These are phyloP conservation scores for Drosophila multiciliata DNA, from an alignment of 2,888 invertebrate species.

Conservation along the genomic window DNA sequence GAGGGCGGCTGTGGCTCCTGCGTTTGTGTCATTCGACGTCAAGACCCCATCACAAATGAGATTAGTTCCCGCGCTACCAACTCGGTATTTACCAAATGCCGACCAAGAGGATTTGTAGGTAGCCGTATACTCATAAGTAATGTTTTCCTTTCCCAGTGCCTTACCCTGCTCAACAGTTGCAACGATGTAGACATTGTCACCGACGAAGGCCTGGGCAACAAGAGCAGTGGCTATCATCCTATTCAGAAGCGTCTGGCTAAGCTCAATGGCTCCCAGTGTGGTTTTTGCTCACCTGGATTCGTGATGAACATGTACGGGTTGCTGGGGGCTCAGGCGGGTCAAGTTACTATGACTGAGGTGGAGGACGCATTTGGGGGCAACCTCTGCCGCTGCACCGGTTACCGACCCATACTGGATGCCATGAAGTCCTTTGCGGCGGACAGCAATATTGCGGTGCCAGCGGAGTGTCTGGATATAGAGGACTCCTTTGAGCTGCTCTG, in stretches of 20 bases:
- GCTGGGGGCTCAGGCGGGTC: constrained; percentile 85
- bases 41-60: constrained; percentile 69
- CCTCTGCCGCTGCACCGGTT: constrained; percentile 93
- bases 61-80: constrained; percentile 86
- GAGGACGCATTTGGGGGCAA: constrained; percentile 92
- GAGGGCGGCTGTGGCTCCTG: constrained; percentile 90
- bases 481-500: constrained; percentile 74
- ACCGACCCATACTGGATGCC: constrained; percentile 91
- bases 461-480: constrained; percentile 85
- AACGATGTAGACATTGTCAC: constrained; percentile 88
- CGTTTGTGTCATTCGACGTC: constrained; percentile 85
- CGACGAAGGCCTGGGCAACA: constrained; percentile 90
- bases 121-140: background rate
- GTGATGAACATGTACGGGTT: constrained; percentile 90
- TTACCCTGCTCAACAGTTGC: constrained; percentile 88
- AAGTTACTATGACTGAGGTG: constrained; percentile 87
- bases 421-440: constrained; percentile 91
- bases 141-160: constrained; percentile 85
- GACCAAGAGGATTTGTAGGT: background rate
- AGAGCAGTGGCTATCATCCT: constrained; percentile 88
- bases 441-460: constrained; percentile 85
- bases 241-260: constrained; percentile 88
- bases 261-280: constrained; percentile 90
- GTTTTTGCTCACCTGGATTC: constrained; percentile 92
- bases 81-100: constrained; percentile 82